These are phyloP conservation scores for Pagrus major DNA, from an alignment of 2,113 vertebrate genomes.

Conservation along the genomic window DNA sequence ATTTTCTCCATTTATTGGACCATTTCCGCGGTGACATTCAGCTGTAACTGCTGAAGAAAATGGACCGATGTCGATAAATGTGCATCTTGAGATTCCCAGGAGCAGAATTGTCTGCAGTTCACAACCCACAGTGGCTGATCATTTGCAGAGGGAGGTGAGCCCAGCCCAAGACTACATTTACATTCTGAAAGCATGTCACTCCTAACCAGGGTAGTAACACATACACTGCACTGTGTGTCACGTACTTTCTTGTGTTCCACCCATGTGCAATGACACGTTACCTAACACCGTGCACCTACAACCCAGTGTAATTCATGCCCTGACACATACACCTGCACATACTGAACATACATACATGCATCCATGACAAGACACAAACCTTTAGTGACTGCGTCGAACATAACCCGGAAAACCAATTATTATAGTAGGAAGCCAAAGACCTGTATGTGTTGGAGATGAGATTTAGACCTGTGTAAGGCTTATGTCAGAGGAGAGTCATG, in stretches of 20 bases:
- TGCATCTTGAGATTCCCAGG: neutral
- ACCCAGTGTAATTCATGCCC: neutral
- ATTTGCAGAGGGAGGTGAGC: neutral
- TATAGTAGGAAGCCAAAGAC: neutral
- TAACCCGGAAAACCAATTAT: neutral
- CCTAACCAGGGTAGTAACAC: neutral
- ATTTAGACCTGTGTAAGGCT: neutral
- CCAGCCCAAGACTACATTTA: neutral
- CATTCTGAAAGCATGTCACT: neutral
- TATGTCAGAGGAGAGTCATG: neutral
- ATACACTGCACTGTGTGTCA: neutral
- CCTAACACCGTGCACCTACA: neutral
- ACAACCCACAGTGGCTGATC: neutral
- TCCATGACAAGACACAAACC: neutral
- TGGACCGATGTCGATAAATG: neutral
- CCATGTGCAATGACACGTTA: neutral
- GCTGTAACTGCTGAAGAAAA: neutral
- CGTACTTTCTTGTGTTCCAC: neutral
- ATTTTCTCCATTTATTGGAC: neutral
- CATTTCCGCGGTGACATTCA: neutral
- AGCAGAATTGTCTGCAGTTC: neutral
- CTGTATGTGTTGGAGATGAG: neutral
- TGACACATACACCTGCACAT: neutral
- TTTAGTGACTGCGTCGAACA: neutral
- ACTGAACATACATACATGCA: neutral